These are phyloP conservation scores for Phataginus tetradactyla DNA, from an alignment of 2,797 vertebrate genomes.

Conservation along the genomic window DNA sequence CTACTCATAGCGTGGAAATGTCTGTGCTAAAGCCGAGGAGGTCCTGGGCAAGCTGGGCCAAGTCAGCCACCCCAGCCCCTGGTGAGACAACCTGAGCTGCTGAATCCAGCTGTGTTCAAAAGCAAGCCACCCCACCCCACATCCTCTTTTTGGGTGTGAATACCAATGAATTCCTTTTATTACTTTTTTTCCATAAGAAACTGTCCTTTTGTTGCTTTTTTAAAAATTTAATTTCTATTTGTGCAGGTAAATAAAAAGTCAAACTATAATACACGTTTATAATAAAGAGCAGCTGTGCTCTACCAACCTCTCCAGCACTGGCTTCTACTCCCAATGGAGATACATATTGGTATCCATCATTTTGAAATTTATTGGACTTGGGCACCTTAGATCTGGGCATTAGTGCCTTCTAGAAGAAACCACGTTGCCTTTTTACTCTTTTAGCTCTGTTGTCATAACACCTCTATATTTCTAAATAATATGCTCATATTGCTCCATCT, in stretches of 20 bases:
- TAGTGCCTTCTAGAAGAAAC: not conserved
- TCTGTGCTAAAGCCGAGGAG: not conserved
- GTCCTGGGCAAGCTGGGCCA: fast-evolving
- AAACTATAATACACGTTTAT: not conserved
- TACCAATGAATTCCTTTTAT: not conserved
- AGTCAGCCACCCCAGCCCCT: not conserved
- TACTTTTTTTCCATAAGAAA: not conserved
- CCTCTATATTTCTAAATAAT: not conserved
- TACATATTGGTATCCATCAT: fast-evolving
- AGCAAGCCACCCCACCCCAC: fast-evolving
- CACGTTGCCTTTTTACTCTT: not conserved
- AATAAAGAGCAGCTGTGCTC: not conserved
- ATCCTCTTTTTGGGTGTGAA: fast-evolving
- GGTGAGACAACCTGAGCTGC: fast-evolving
- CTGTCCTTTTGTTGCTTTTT: not conserved
- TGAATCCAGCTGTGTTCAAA: not conserved
- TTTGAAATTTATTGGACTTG: not conserved
- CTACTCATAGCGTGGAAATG: not conserved
- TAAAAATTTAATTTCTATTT: not conserved
- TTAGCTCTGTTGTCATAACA: not conserved
- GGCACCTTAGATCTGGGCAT: not conserved
- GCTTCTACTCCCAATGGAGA: fast-evolving
- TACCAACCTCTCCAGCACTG: fast-evolving
- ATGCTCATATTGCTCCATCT: not conserved
- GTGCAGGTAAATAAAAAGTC: not conserved